Evolutionary conservation across 2,888 invertebrate species (phyloP).

Genomic region (Eudemis profundana): DNA sequence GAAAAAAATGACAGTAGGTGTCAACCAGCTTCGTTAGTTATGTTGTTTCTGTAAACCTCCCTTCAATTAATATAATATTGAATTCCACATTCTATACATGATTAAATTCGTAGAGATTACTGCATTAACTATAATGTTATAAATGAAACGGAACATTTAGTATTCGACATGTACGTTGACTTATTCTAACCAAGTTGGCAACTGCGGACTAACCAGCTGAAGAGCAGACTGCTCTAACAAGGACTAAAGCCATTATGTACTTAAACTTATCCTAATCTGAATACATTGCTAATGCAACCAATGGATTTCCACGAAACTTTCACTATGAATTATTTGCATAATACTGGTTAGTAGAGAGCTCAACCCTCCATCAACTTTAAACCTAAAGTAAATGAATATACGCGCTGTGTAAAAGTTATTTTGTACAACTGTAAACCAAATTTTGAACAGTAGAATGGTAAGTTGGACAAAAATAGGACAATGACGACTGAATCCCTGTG

Average conservation of each 20-base stretch:
- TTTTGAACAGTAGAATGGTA: neutral
- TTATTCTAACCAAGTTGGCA: neutral
- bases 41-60: too few species aligned
- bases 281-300: conserved; percentile 18
- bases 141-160: too few species aligned
- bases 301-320: conserved; percentile 28
- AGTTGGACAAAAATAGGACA: neutral
- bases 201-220: neutral
- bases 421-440: neutral
- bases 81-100: too few species aligned
- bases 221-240: conserved; percentile 13
- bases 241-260: conserved; percentile 2
- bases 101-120: too few species aligned
- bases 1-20: too few species aligned
- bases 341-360: conserved; percentile 5
- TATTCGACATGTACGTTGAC: neutral
- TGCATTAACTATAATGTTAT: too few species aligned
- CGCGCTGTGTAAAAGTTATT: neutral
- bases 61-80: too few species aligned
- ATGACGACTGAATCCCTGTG: too few species aligned
- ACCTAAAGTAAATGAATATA: conserved; percentile 12
- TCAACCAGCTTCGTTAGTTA: too few species aligned
- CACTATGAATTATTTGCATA: conserved; percentile 19
- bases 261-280: conserved; percentile 19
- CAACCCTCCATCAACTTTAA: conserved; percentile 16